Conservation (phyloP, 23 tunicate genomes). For the Phallusia fumigata region DNA sequence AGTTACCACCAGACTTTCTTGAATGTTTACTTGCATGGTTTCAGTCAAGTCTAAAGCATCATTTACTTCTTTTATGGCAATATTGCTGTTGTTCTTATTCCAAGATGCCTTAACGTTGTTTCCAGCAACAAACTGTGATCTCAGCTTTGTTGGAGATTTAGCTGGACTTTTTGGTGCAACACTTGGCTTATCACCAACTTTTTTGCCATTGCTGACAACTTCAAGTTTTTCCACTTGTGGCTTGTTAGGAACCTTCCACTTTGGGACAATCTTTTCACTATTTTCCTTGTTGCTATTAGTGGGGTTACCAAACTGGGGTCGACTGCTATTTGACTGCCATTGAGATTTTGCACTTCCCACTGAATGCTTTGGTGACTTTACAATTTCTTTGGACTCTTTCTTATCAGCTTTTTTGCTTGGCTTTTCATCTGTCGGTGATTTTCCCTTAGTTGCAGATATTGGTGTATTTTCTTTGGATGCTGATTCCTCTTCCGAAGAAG, state of each 20-base stretch:
- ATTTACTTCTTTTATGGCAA: neutral
- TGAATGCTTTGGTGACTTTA: neutral
- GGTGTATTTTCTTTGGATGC: too few species aligned
- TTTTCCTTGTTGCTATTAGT: neutral
- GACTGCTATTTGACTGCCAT: neutral
- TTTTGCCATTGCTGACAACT: neutral
- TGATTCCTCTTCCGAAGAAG: too few species aligned
- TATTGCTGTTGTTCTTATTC: conserved; percentile 6
- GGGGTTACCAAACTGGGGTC: neutral
- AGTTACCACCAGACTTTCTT: neutral
- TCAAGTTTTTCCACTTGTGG: neutral
- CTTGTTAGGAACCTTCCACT: neutral
- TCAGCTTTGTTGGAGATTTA: neutral
- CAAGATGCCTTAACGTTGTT: neutral
- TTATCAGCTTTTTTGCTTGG: neutral
- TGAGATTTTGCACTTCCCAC: neutral
- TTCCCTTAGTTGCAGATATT: too few species aligned
- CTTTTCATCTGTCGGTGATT: too few species aligned
- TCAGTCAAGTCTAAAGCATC: neutral
- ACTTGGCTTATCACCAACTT: neutral
- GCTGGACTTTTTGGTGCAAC: neutral
- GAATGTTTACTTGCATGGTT: neutral
- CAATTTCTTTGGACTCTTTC: neutral
- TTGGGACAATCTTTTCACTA: neutral
- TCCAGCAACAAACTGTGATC: neutral